A percentile compares a stretch with the other conserved stretches of the same genome.
These are phyloP conservation scores for Meda fulgida DNA, from an alignment of 2,797 vertebrate genomes.

Conservation along the genomic window DNA sequence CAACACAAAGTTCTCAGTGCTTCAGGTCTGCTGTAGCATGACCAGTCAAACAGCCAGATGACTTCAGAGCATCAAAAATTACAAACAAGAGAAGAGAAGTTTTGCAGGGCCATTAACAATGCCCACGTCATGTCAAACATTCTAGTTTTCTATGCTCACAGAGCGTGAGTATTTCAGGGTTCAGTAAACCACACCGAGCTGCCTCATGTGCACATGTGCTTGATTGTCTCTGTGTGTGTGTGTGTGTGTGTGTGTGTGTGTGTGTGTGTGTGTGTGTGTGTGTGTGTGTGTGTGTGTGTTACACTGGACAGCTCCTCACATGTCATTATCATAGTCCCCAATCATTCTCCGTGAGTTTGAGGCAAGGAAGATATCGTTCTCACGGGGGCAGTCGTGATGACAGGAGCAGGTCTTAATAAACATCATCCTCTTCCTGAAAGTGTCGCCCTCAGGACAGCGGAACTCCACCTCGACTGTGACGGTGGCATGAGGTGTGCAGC, in stretches of 20 bases:
- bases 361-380: constrained; percentile 81
- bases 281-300: constrained; percentile 38
- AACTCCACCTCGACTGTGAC: constrained; percentile 78
- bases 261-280: not conserved
- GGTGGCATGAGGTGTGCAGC: constrained; percentile 78
- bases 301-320: constrained; percentile 54
- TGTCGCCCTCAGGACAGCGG: constrained; percentile 81
- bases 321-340: constrained; percentile 72
- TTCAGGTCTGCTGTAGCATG: constrained; percentile 50
- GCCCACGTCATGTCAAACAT: constrained; percentile 38
- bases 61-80: constrained; percentile 55
- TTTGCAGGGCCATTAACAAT: not conserved
- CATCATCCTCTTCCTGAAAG: constrained; percentile 83
- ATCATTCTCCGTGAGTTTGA: constrained; percentile 72
- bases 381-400: constrained; percentile 77
- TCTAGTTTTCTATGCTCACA: constrained; percentile 46
- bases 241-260: constrained; percentile 37
- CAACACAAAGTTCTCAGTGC: constrained; percentile 55
- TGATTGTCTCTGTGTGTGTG: constrained; percentile 1
- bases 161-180: constrained; percentile 15
- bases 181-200: constrained; percentile 50
- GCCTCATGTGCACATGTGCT: constrained; percentile 44
- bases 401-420: constrained; percentile 83
- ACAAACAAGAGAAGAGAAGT: constrained; percentile 25
- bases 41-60: constrained; percentile 47